These are phyloP conservation scores for Pollachius pollachius DNA, from an alignment of 2,113 vertebrate genomes.

Conservation along the genomic window DNA sequence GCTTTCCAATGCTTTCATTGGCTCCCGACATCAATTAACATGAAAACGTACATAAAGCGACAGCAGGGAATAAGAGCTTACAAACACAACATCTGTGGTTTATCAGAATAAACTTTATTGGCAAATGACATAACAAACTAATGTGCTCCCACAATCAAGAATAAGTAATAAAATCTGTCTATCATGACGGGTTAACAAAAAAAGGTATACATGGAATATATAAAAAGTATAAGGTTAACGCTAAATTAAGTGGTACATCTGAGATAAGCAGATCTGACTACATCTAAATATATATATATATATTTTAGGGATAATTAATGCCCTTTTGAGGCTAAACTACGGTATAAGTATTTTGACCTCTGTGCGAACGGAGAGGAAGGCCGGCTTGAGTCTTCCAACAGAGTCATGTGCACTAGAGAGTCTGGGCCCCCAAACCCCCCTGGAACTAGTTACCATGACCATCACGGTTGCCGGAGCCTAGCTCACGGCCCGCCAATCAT, in stretches of 20 bases:
- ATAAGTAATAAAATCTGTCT: background rate
- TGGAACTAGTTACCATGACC: background rate
- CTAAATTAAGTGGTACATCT: background rate
- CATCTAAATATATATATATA: background rate
- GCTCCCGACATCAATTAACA: too few species aligned
- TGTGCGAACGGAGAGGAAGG: background rate
- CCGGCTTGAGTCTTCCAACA: background rate
- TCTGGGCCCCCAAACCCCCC: background rate
- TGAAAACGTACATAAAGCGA: too few species aligned
- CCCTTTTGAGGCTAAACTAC: background rate
- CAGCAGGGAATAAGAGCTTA: background rate
- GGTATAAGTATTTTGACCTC: background rate
- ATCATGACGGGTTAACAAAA: background rate
- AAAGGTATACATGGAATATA: background rate
- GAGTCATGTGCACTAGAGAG: background rate
- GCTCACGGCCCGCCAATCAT: too few species aligned
- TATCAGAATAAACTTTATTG: background rate
- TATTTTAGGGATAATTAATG: constrained; percentile 1
- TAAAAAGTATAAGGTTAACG: background rate
- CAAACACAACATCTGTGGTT: background rate
- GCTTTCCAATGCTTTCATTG: too few species aligned
- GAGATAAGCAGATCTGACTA: too few species aligned
- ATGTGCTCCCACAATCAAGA: background rate
- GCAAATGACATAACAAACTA: background rate
- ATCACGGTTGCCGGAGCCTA: background rate